Percentiles rank a stretch among this genome's conserved stretches.
These are phyloP conservation scores for Eudyptes chrysolophus DNA, from an alignment of 2,113 vertebrate genomes.

Conservation along the genomic window DNA sequence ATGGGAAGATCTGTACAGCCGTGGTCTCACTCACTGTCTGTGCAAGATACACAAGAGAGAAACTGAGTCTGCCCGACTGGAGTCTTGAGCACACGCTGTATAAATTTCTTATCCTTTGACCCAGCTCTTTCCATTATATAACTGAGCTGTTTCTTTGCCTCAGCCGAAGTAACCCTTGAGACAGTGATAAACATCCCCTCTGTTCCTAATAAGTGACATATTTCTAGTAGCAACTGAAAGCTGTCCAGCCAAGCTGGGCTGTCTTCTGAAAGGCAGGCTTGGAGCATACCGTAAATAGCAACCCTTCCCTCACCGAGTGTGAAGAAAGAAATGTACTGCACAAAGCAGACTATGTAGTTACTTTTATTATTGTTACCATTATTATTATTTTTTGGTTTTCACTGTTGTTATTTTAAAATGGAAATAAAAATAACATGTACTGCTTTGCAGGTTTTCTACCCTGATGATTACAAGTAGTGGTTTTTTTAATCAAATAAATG, in stretches of 20 bases:
- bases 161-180: conserved; percentile 35
- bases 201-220: conserved; percentile 59
- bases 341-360: background rate
- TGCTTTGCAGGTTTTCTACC: background rate
- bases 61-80: background rate
- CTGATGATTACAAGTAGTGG: background rate
- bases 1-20: background rate
- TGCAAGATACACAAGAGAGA: background rate
- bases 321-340: background rate
- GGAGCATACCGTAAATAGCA: conserved; percentile 10
- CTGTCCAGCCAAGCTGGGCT: conserved; percentile 18
- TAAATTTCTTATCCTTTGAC: conserved; percentile 32
- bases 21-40: background rate
- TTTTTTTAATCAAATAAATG: background rate
- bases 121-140: conserved; percentile 38
- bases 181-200: conserved; percentile 55
- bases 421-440: background rate
- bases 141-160: background rate
- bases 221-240: conserved; percentile 53
- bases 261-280: background rate
- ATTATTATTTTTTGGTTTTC: background rate
- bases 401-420: background rate
- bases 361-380: background rate
- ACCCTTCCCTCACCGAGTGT: background rate
- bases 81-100: background rate